Evolutionary conservation across 1,140 invertebrate species (phyloP), one percentile per base, ranked within the genome.

Genomic region (Lutraria rhynchaena): DNA sequence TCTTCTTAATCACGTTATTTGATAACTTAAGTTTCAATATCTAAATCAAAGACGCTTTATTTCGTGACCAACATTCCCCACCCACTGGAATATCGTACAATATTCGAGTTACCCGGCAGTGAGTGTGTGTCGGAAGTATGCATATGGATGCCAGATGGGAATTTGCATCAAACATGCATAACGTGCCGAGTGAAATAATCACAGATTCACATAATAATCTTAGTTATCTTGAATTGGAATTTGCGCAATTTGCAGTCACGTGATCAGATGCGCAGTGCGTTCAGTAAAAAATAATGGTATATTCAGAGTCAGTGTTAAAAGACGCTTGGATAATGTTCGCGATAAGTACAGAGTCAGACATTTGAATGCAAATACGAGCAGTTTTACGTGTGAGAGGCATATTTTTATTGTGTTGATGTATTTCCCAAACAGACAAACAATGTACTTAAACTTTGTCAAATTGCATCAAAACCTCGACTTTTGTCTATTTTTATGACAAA

Each of bases 41-140:
- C 60, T 41, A 63, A 44, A 63, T 63, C 60, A 63, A 63, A 61
- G 60, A 63, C 19, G 24, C 60, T 22, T 63, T 63, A 63, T 33
- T 22, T 41, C n/a, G 19, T 63, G 35, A 37, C 24, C 9, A n/a
- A 41, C 37, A 22, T 33, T 37, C 60, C 60, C 60, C 60, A 63
- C 60, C 60, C 60, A 63, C 60, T 37, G 60, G 35, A 35, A 63
- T 27, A 63, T 41, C 35, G n/a, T 24, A 22, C 33, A 3, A 33
- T 41, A 41, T 41, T 51, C 37, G 29, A 46, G 63, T 67, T 67
- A 49, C 63, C 22, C 44, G 41, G 44, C 63, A 67, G 27, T 49
- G 31, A 41, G 37, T 29, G 44, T 49, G 41, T 24, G 44, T 1
- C 1, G 37, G 63, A 67, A 67, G 63, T 31, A 67, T 41, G 63